Conservation (phyloP, 2,797 vertebrate genomes). For the Pseudochaenichthys georgianus region DNA sequence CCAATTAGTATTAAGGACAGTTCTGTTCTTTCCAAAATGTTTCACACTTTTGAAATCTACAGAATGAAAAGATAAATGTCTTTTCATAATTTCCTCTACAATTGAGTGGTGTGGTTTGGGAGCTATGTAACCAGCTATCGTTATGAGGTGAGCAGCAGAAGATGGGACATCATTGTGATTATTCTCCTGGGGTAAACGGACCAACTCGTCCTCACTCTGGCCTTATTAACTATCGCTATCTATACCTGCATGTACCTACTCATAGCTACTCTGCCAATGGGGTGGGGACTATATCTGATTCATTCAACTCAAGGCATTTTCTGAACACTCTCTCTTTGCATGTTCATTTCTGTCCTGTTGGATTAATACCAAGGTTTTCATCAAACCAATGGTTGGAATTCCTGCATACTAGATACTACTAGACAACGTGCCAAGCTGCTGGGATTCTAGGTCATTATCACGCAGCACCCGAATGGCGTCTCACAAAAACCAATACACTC, state of each 20-base stretch:
- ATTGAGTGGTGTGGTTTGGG: too few species aligned
- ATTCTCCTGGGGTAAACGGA: too few species aligned
- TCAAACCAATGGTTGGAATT: slow-evolving; percentile 7
- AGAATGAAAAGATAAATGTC: too few species aligned
- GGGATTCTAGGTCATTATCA: slow-evolving; percentile 31
- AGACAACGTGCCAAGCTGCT: slow-evolving; percentile 36
- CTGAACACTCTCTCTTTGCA: background rate
- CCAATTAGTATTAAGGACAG: too few species aligned
- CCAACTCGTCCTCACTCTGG: too few species aligned
- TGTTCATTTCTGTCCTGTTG: slow-evolving; percentile 2
- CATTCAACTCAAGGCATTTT: background rate
- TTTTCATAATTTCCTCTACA: too few species aligned
- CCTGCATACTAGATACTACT: background rate
- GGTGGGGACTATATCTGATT: background rate
- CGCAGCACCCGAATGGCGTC: slow-evolving; percentile 39
- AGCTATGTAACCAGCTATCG: too few species aligned
- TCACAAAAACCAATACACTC: slow-evolving; percentile 16
- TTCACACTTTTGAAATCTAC: too few species aligned
- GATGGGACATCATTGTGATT: too few species aligned
- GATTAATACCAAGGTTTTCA: background rate
- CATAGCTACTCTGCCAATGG: background rate
- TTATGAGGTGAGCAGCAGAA: too few species aligned
- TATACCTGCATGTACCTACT: background rate
- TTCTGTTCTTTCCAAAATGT: too few species aligned
- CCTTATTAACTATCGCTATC: too few species aligned